Percentiles rank a stretch among this genome's conserved stretches.
These are phyloP conservation scores for Spermophilus dauricus DNA, from an alignment of 2,113 vertebrate genomes.

Conservation along the genomic window DNA sequence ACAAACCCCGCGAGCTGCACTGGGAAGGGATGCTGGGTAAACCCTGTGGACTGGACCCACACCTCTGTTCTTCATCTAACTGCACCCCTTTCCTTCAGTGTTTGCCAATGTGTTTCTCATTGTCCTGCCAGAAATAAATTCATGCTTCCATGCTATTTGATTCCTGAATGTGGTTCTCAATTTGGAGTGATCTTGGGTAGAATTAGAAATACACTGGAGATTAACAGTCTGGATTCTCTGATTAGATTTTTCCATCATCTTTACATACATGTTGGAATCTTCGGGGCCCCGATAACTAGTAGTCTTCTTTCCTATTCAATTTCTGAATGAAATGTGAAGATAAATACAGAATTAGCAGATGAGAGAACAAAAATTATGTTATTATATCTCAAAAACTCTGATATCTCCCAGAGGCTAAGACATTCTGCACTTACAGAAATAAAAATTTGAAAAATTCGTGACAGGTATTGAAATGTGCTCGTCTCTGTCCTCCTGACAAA, in stretches of 20 bases:
- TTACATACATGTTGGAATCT: neutral
- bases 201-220: neutral
- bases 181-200: neutral
- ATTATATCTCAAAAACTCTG: neutral
- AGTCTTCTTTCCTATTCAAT: neutral
- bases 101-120: neutral
- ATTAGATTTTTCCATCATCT: neutral
- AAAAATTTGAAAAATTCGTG: neutral
- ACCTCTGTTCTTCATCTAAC: neutral
- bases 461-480: neutral
- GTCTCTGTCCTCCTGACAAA: neutral
- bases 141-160: neutral
- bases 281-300: neutral
- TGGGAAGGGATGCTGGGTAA: neutral
- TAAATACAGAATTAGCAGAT: neutral
- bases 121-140: conserved; percentile 16
- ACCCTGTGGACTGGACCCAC: neutral
- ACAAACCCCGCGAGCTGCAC: neutral
- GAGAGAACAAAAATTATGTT: neutral
- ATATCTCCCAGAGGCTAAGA: neutral
- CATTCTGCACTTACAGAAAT: neutral
- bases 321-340: conserved; percentile 21
- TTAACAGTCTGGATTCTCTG: neutral
- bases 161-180: neutral
- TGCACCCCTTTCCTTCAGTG: neutral